These are phyloP conservation scores for Spinibarbus caldwelli DNA, from an alignment of 2,797 vertebrate species.

Conservation along the genomic window DNA sequence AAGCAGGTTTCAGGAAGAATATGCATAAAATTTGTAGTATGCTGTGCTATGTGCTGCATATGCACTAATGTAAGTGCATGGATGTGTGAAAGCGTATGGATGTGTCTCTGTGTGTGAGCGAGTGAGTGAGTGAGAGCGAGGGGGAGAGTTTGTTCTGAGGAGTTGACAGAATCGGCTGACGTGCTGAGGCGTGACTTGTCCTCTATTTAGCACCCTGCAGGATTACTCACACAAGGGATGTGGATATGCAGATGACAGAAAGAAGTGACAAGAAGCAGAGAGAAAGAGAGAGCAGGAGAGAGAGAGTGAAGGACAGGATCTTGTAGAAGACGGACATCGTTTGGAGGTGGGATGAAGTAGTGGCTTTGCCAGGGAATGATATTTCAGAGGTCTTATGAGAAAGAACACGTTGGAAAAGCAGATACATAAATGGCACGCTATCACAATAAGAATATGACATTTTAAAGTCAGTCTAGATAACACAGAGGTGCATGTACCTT, in stretches of 20 bases:
- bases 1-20: slow-evolving; percentile 37
- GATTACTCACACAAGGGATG: slow-evolving; percentile 64
- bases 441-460: slow-evolving; percentile 72
- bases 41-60: slow-evolving; percentile 32
- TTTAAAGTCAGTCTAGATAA: slow-evolving; percentile 66
- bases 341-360: slow-evolving; percentile 53
- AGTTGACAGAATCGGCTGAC: slow-evolving; percentile 53
- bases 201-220: slow-evolving; percentile 64
- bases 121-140: background rate
- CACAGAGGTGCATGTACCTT: background rate
- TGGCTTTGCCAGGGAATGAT: slow-evolving; percentile 46
- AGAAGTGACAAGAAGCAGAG: slow-evolving; percentile 60
- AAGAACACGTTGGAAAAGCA: slow-evolving; percentile 16
- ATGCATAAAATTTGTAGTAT: slow-evolving; percentile 38
- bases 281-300: slow-evolving; percentile 43
- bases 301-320: slow-evolving; percentile 53
- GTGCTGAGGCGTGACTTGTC: slow-evolving; percentile 61
- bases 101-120: background rate
- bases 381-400: slow-evolving; percentile 50
- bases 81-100: slow-evolving; percentile 32
- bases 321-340: slow-evolving; percentile 28
- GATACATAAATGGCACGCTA: slow-evolving; percentile 40
- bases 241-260: slow-evolving; percentile 61
- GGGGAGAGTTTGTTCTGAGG: slow-evolving; percentile 30
- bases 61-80: slow-evolving; percentile 17